Percentiles rank a stretch among this genome's conserved stretches.
These are phyloP conservation scores for Petrosia ficiformis DNA, from an alignment of 37 sponge, comb jelly and placozoan species.

Conservation along the genomic window DNA sequence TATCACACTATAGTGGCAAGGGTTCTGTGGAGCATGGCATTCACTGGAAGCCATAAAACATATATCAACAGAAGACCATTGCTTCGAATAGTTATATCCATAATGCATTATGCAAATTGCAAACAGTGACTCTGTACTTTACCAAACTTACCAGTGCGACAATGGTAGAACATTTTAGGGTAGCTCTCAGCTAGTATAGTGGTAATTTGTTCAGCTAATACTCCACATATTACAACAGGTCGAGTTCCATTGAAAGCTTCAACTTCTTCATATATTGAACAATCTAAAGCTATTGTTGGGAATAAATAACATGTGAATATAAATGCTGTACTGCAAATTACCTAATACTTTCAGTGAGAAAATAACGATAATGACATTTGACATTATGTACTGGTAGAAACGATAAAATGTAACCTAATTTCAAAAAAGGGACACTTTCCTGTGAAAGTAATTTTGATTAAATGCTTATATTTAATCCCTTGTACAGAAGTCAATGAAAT, in stretches of 20 bases:
- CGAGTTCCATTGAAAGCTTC: constrained; percentile 55
- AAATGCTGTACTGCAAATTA: too few relatives aligned
- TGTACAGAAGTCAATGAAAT: too few relatives aligned
- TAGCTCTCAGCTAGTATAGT: constrained; percentile 61
- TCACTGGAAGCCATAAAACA: too few relatives aligned
- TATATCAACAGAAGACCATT: too few relatives aligned
- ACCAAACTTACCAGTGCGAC: constrained; percentile 36
- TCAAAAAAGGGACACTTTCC: too few relatives aligned
- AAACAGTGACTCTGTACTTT: neutral
- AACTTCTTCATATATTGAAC: constrained; percentile 74
- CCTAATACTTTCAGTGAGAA: neutral
- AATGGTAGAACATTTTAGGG: constrained; percentile 58
- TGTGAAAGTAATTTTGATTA: too few relatives aligned
- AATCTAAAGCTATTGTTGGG: constrained; percentile 38
- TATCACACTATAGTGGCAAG: too few relatives aligned
- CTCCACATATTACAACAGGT: constrained; percentile 74
- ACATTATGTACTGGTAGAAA: too few relatives aligned
- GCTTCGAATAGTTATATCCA: too few relatives aligned
- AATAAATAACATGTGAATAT: neutral
- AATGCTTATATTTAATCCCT: too few relatives aligned
- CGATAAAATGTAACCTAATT: too few relatives aligned
- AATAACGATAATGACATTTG: neutral
- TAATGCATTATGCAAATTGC: neutral
- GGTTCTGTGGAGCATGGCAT: too few relatives aligned
- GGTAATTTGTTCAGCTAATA: constrained; percentile 42